These are phyloP conservation scores for Chionoecetes opilio DNA, from an alignment of 1,140 invertebrate species.

Conservation along the genomic window DNA sequence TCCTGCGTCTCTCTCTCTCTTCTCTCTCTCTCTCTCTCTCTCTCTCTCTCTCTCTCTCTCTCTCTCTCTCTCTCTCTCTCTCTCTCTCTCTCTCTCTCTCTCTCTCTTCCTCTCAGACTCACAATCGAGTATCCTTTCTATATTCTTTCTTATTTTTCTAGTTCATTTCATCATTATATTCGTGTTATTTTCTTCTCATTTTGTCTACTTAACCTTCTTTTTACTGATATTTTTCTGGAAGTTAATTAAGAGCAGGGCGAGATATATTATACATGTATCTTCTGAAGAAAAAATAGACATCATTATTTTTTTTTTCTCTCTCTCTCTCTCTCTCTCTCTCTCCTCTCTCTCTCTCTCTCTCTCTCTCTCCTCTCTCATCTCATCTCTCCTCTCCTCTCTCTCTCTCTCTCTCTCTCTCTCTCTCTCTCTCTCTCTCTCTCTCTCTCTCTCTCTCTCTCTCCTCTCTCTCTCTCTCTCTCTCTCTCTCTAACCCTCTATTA, in stretches of 20 bases:
- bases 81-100: neutral
- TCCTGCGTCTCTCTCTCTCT: too few relatives aligned
- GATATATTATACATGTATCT: too few relatives aligned
- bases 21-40: too few relatives aligned
- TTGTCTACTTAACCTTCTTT: too few relatives aligned
- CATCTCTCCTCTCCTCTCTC: neutral
- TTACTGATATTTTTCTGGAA: too few relatives aligned
- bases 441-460: constrained; percentile 16
- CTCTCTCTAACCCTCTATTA: neutral
- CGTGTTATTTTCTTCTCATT: too few relatives aligned
- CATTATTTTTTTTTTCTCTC: neutral
- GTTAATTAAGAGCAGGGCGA: too few relatives aligned
- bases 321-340: constrained; percentile 7
- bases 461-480: constrained; percentile 36
- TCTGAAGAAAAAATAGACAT: too few relatives aligned
- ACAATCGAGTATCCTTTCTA: too few relatives aligned
- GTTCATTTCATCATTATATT: too few relatives aligned
- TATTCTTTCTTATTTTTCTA: too few relatives aligned
- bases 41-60: constrained; percentile 12
- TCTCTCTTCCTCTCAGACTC: neutral
- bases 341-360: neutral
- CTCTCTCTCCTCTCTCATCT: neutral
- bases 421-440: constrained; percentile 35
- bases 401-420: neutral
- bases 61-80: constrained; percentile 19